These are phyloP conservation scores for Sipunculus nudus DNA, from an alignment of 2,888 invertebrate species.

Conservation along the genomic window DNA sequence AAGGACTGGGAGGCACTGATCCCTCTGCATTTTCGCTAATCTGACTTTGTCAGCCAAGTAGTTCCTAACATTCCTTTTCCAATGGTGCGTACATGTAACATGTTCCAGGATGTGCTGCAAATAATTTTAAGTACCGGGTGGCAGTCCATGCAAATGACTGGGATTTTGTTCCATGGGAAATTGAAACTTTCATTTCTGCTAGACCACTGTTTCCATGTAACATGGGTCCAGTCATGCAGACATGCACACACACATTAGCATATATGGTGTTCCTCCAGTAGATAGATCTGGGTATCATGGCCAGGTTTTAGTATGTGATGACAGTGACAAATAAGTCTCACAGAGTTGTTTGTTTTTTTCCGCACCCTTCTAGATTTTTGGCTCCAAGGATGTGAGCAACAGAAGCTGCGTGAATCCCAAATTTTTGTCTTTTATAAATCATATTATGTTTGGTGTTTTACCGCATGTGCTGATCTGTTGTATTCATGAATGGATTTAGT, in stretches of 20 bases:
- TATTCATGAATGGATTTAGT: background rate
- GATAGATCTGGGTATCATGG: background rate
- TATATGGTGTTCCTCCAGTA: too few relatives aligned
- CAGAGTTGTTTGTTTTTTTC: background rate
- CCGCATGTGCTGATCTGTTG: background rate
- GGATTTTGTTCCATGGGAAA: background rate
- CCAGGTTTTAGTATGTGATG: background rate
- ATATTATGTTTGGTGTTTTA: background rate
- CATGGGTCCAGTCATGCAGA: background rate
- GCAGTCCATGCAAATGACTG: background rate
- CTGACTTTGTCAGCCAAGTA: background rate
- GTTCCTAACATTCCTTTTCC: background rate
- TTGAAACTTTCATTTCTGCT: background rate
- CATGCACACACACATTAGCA: too few relatives aligned
- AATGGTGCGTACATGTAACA: background rate
- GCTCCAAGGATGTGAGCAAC: background rate
- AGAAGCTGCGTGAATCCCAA: background rate
- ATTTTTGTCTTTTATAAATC: background rate
- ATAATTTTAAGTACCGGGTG: too few relatives aligned
- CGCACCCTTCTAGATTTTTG: background rate
- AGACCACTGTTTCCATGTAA: background rate
- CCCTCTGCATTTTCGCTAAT: background rate
- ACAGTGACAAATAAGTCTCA: background rate
- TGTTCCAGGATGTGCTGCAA: too few relatives aligned
- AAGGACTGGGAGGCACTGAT: background rate